A percentile compares a stretch with the other conserved stretches of the same genome.
Conservation (phyloP, 2,888 invertebrate species). For the Drosophila putrida region DNA sequence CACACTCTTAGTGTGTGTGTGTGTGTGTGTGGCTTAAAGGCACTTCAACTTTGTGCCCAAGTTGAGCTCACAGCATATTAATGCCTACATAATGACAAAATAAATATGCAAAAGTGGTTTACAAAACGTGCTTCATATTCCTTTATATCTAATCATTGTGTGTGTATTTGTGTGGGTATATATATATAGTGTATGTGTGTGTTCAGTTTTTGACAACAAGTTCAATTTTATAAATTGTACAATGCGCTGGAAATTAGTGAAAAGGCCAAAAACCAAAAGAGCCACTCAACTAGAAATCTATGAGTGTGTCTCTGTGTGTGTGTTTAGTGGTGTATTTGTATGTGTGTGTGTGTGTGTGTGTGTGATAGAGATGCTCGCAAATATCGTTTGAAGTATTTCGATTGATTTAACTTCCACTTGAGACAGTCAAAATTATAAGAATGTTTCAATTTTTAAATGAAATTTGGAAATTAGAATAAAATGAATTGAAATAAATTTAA, state of each 20-base stretch:
- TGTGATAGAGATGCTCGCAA: conserved; percentile 11
- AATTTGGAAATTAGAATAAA: too few species aligned
- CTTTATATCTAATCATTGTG: conserved; percentile 71
- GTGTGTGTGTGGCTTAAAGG: conserved; percentile 53
- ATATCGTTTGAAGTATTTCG: not conserved
- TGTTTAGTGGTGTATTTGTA: conserved; percentile 12
- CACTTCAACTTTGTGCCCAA: conserved; percentile 50
- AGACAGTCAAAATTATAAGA: too few species aligned
- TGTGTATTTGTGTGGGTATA: conserved; percentile 20
- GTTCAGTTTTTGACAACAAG: conserved; percentile 57
- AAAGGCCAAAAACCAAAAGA: conserved; percentile 51
- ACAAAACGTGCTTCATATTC: conserved; percentile 80
- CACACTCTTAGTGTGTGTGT: conserved; percentile 24
- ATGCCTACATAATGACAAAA: conserved; percentile 85
- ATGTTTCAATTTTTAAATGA: too few species aligned
- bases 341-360: conserved; percentile 10
- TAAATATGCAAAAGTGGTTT: conserved; percentile 85
- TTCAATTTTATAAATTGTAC: conserved; percentile 75
- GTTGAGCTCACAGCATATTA: conserved; percentile 69
- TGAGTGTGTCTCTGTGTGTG: conserved; percentile 11
- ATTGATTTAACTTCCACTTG: not conserved
- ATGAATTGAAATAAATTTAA: too few species aligned
- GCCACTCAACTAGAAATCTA: conserved; percentile 48
- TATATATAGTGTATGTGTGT: conserved; percentile 14
- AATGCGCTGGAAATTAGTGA: conserved; percentile 77